These are phyloP conservation scores for Colaptes auratus DNA, from an alignment of 2,113 vertebrate genomes.

Conservation along the genomic window DNA sequence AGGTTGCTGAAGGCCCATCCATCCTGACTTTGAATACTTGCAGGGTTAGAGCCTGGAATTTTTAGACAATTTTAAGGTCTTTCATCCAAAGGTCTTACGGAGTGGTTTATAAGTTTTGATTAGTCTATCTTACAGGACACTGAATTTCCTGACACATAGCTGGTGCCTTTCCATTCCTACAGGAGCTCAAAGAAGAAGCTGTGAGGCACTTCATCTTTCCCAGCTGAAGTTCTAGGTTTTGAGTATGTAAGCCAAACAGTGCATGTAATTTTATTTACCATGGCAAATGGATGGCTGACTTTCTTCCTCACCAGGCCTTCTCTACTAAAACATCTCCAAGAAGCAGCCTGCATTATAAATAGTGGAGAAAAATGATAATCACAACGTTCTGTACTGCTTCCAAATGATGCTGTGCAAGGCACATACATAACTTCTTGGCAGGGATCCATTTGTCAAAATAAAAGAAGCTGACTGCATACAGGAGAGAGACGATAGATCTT, in stretches of 20 bases:
- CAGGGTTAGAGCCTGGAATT: not conserved
- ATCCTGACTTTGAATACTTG: too few species aligned
- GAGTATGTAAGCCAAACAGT: not conserved
- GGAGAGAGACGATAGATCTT: not conserved
- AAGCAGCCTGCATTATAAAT: not conserved
- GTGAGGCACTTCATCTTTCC: not conserved
- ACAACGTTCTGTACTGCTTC: not conserved
- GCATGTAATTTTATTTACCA: not conserved
- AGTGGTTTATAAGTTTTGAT: not conserved
- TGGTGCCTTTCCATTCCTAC: not conserved
- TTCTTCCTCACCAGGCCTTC: not conserved
- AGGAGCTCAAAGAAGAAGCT: not conserved
- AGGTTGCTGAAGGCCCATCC: too few species aligned
- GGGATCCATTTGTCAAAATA: constrained; percentile 27
- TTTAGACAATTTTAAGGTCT: not conserved
- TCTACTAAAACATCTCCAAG: constrained; percentile 28
- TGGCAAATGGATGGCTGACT: not conserved
- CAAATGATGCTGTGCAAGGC: constrained; percentile 22
- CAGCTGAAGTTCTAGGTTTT: not conserved
- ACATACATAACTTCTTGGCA: constrained; percentile 27
- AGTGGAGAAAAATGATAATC: constrained; percentile 47
- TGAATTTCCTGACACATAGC: not conserved
- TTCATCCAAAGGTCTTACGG: not conserved
- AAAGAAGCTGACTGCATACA: not conserved
- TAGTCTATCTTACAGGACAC: not conserved